These are phyloP conservation scores for Villa cingulata DNA, from an alignment of 2,888 invertebrate genomes.

Conservation along the genomic window DNA sequence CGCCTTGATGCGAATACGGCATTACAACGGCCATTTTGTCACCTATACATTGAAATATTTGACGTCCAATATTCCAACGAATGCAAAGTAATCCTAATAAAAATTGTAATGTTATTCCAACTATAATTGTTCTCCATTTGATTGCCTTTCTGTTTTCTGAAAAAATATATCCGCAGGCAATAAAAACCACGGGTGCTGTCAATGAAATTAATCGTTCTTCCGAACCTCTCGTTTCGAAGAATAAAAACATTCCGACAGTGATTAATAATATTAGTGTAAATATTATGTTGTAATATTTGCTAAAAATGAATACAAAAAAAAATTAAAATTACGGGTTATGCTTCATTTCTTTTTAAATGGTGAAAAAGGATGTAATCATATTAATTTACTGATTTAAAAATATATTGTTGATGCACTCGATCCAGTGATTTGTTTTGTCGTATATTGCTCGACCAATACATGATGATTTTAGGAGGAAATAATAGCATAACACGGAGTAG, in stretches of 20 bases:
- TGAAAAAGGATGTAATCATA: neutral
- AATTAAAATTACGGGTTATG: neutral
- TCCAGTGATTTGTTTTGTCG: neutral
- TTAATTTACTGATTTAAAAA: too few species aligned
- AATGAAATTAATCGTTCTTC: constrained; percentile 52
- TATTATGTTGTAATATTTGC: constrained; percentile 8
- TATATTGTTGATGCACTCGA: too few species aligned
- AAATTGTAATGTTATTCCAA: constrained; percentile 74
- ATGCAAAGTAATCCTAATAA: constrained; percentile 71
- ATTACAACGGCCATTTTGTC: constrained; percentile 59
- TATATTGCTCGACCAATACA: constrained; percentile 38
- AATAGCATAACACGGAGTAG: constrained; percentile 51
- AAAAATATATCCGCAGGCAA: constrained; percentile 48
- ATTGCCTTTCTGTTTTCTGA: constrained; percentile 48
- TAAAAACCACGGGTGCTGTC: constrained; percentile 48
- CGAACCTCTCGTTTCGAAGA: constrained; percentile 46
- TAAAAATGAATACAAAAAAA: neutral
- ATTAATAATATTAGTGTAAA: constrained; percentile 37
- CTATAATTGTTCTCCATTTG: constrained; percentile 65
- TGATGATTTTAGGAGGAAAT: constrained; percentile 44
- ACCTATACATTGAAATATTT: constrained; percentile 47
- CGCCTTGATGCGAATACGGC: constrained; percentile 62
- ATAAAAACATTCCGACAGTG: constrained; percentile 45
- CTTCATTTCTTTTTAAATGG: neutral
- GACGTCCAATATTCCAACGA: constrained; percentile 65